Base-by-base conservation (phyloP, 2,888 invertebrate genomes). In the Epinotia nisella region DNA sequence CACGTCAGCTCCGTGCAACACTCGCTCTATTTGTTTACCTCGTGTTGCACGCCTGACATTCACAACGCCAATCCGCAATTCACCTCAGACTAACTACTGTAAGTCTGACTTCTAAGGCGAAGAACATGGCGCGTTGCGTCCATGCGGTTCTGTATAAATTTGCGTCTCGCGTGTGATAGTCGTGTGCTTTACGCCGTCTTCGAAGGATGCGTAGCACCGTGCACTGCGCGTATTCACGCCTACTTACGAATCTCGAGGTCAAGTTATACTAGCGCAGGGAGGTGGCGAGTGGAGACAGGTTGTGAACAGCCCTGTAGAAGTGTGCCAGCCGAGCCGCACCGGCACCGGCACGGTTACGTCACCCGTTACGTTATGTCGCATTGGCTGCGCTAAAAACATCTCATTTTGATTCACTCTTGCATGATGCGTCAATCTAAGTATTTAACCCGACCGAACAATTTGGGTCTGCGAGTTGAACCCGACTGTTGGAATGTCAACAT, bases 11-110 rank as follows among this genome's bases (percentile, higher is more conserved):
- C 53, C 66, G 45, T 68, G 72, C 68, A 73, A 73, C 61, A 58
- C 45, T 62, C 58, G 72, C 55, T 68, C 58, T 58, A 68, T 73
- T 73, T 73, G 72, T 73, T 73, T 68, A 58, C 68, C 62, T 62
- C 15, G 61, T 58, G 68, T 68, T 68, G n/a, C n/a, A 7, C n/a
- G 49, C 49, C n/a, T 15, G 4, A 3, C 13, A n/a, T 49, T 49
- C 49, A n/a, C 49, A n/a, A 49, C 13, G 45, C 15, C 5, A 5
- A 15, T 15, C 45, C 45, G 45, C 45, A 13, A 45, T 45, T n/a
- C 13, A 13, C 4, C 15, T 49, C n/a, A 15, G 3, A 45, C 3
- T 15, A 15, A 45, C 45, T n/a, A 45, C 4, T 45, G 45, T 49
- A 49, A n/a, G 35, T 49, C n/a, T 49, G 49, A 7, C 49, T n/a